These are phyloP conservation scores for Drosophila lacteicornis DNA, from an alignment of 1,140 invertebrate genomes.

Conservation along the genomic window DNA sequence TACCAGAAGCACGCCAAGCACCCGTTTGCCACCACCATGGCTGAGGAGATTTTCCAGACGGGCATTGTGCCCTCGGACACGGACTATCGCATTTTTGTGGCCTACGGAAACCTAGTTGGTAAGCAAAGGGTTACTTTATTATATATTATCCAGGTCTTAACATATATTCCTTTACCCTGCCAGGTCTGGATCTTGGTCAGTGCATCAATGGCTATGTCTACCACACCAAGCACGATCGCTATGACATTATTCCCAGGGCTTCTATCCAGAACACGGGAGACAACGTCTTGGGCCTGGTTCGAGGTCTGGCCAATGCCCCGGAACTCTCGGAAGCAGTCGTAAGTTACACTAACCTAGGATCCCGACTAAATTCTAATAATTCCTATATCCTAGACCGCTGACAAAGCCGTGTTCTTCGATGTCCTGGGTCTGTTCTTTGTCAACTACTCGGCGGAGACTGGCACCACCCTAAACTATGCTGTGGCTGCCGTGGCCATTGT, in stretches of 20 bases:
- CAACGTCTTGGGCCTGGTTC: constrained; percentile 89
- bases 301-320: constrained; percentile 87
- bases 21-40: constrained; percentile 92
- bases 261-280: constrained; percentile 93
- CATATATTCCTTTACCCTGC: background rate
- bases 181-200: constrained; percentile 89
- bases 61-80: constrained; percentile 95
- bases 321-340: constrained; percentile 87
- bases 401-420: constrained; percentile 91
- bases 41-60: constrained; percentile 93
- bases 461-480: constrained; percentile 86
- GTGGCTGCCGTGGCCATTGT: constrained; percentile 85
- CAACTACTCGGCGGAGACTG: constrained; percentile 86
- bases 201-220: constrained; percentile 96
- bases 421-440: constrained; percentile 90
- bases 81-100: constrained; percentile 93
- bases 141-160: background rate
- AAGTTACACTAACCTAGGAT: constrained; percentile 83
- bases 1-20: constrained; percentile 92
- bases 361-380: constrained; percentile 65
- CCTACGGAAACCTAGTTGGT: constrained; percentile 86
- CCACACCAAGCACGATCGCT: constrained; percentile 93
- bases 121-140: background rate
- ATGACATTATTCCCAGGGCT: constrained; percentile 90
- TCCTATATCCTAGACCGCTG: constrained; percentile 82